These are phyloP conservation scores for Neoascia interrupta DNA, from an alignment of 2,888 invertebrate genomes.

Conservation along the genomic window DNA sequence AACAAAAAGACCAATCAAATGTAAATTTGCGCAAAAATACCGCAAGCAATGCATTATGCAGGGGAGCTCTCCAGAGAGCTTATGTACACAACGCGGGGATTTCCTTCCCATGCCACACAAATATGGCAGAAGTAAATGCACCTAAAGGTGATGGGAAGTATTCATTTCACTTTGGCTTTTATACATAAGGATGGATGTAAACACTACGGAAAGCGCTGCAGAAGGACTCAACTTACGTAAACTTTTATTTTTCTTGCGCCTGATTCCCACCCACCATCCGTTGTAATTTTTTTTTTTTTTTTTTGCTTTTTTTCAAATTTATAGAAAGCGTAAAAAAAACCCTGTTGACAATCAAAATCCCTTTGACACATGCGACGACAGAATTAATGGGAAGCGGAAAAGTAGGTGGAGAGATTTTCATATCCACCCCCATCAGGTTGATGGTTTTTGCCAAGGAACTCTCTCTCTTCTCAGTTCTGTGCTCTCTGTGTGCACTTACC, in stretches of 20 bases:
- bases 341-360: slow-evolving; percentile 70
- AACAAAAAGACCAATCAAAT: slow-evolving; percentile 69
- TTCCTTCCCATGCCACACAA: neutral
- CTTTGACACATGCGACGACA: slow-evolving; percentile 69
- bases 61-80: slow-evolving; percentile 27
- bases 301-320: slow-evolving; percentile 54
- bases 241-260: slow-evolving; percentile 49
- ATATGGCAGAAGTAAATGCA: slow-evolving; percentile 36
- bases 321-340: slow-evolving; percentile 63
- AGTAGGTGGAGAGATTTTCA: slow-evolving; percentile 62
- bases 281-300: slow-evolving; percentile 36
- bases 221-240: slow-evolving; percentile 67
- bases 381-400: slow-evolving; percentile 69
- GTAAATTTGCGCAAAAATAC: slow-evolving; percentile 67
- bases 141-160: slow-evolving; percentile 63
- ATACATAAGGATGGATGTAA: slow-evolving; percentile 16
- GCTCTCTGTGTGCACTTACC: slow-evolving; percentile 45
- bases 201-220: slow-evolving; percentile 50
- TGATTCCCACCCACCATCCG: slow-evolving; percentile 19
- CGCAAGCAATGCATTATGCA: slow-evolving; percentile 68
- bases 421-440: slow-evolving; percentile 33
- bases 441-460: slow-evolving; percentile 8
- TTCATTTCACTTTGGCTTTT: slow-evolving; percentile 56
- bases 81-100: neutral
- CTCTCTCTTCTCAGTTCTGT: no score